Conservation (phyloP, 92 coral and sea anemone genomes). For the Zoanthus sansibaricus region DNA sequence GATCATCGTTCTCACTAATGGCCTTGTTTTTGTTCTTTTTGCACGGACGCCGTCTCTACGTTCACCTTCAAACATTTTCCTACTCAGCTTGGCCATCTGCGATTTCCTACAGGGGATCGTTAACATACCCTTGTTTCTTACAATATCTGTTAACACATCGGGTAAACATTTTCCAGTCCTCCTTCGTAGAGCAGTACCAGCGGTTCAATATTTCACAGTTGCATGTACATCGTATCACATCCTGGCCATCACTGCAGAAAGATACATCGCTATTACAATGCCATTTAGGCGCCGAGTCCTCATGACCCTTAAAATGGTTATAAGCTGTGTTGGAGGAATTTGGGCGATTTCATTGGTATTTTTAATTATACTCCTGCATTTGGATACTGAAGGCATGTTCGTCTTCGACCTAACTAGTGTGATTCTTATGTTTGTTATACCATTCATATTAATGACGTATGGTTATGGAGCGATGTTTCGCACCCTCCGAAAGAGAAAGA, state of each 20-base stretch:
- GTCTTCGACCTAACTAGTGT: neutral
- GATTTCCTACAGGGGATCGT: conserved; percentile 27
- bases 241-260: conserved; percentile 25
- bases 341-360: conserved; percentile 11
- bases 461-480: conserved; percentile 18
- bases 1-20: neutral
- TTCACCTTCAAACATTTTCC: conserved; percentile 25
- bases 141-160: neutral
- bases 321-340: conserved; percentile 9
- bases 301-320: neutral
- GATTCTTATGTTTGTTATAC: conserved; percentile 1
- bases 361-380: neutral
- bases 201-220: conserved; percentile 20
- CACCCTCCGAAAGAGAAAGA: conserved; percentile 7
- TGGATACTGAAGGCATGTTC: neutral
- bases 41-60: conserved; percentile 11
- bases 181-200: conserved; percentile 1
- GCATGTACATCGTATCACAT: conserved; percentile 27
- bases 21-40: conserved; percentile 29
- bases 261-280: conserved; percentile 32
- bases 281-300: conserved; percentile 14
- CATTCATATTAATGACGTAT: conserved; percentile 8
- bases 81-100: conserved; percentile 26
- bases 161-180: neutral
- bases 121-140: conserved; percentile 24